Percentiles rank a stretch among this genome's conserved stretches.
phyloP scores from a whole-genome alignment of 2,113 vertebrate species.

The Apaloderma vittatum region DNA sequence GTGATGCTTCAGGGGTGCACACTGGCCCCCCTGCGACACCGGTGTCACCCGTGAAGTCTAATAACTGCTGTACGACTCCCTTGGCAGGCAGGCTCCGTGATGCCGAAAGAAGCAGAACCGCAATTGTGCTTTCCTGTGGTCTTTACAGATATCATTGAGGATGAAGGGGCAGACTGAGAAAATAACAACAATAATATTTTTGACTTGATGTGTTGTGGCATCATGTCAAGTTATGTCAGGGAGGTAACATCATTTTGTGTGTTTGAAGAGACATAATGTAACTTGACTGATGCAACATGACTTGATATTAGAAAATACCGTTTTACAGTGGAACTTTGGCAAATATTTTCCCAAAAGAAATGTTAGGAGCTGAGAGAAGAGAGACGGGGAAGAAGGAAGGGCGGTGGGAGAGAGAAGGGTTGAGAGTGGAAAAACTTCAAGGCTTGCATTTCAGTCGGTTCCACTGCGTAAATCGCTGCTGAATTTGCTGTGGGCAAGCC shows the following conservation, averaged over 20 bases:
- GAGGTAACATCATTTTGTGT: slow-evolving; percentile 16
- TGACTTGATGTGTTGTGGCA: slow-evolving; percentile 23
- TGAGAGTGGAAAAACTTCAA: background rate
- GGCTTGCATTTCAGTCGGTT: background rate
- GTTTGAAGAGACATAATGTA: slow-evolving; percentile 25
- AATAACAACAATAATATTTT: background rate
- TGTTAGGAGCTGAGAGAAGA: background rate
- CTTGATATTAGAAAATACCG: background rate
- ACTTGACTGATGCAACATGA: slow-evolving; percentile 36
- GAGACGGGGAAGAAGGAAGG: too few species aligned
- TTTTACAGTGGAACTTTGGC: background rate
- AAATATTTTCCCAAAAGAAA: background rate
- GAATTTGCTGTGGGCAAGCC: slow-evolving; percentile 42
- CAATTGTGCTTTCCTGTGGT: background rate
- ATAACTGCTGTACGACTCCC: rapidly evolving
- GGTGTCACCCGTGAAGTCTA: rapidly evolving
- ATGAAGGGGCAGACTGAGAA: slow-evolving; percentile 23
- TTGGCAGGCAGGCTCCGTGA: rapidly evolving
- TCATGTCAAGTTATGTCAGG: slow-evolving; percentile 25
- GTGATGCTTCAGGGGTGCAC: rapidly evolving
- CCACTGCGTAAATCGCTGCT: background rate
- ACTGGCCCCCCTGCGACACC: background rate
- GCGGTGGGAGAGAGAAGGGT: background rate
- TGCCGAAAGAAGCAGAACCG: background rate
- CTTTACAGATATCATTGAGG: background rate